phyloP scores from a whole-genome alignment of 2,888 invertebrate species.

The Macrophya alboannulata region DNA sequence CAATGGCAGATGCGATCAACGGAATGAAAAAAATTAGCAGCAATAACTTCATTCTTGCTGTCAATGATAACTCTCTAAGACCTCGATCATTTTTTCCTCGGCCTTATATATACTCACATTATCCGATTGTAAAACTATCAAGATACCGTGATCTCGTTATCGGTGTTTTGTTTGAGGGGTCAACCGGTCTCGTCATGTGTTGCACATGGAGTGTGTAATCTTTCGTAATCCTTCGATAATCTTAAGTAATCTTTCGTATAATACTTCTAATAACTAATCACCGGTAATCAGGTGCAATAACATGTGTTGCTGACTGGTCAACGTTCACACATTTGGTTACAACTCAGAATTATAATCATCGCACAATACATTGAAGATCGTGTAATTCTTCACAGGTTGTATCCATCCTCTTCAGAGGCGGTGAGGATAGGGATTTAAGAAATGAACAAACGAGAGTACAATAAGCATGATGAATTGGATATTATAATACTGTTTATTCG shows the following conservation, averaged over 20 bases:
- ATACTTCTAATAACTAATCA: not conserved
- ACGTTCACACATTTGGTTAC: not conserved
- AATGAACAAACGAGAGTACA: not conserved
- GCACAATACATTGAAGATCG: not conserved
- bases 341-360: too few species aligned
- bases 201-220: not conserved
- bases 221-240: not conserved
- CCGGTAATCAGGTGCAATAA: not conserved
- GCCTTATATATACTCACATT: not conserved
- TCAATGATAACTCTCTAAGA: not conserved
- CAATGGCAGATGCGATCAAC: not conserved
- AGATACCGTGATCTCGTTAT: not conserved
- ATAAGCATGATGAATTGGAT: not conserved
- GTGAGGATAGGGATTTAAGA: not conserved
- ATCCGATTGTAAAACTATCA: not conserved
- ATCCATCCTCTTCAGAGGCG: not conserved
- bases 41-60: conserved; percentile 15
- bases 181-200: not conserved
- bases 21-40: not conserved
- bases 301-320: not conserved
- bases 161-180: not conserved
- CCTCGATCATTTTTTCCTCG: not conserved
- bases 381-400: not conserved
- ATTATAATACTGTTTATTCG: not conserved
- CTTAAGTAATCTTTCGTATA: not conserved